phyloP scores from a whole-genome alignment of 2,888 invertebrate species.

The Anthophora plumipes region DNA sequence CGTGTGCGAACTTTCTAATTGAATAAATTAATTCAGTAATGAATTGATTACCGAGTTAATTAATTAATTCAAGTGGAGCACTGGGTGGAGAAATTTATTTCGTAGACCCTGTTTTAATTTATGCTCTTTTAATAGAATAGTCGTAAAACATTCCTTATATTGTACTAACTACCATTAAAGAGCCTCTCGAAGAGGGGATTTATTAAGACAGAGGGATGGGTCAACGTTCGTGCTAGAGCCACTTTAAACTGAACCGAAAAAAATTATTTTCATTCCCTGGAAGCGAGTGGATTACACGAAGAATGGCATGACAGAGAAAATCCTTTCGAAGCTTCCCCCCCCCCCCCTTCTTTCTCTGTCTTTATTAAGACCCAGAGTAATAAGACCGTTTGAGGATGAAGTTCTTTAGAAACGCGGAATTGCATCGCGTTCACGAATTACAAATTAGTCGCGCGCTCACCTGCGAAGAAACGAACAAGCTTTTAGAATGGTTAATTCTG shows the following conservation, averaged over 20 bases:
- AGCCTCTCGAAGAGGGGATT: slow-evolving; percentile 4
- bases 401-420: neutral
- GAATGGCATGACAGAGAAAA: slow-evolving; percentile 11
- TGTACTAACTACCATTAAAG: neutral
- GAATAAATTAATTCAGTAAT: no score
- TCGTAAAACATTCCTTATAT: neutral
- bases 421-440: slow-evolving; percentile 1
- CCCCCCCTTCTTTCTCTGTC: no score
- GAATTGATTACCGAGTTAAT: no score
- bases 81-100: no score
- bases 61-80: no score
- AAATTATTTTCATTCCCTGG: slow-evolving; percentile 13
- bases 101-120: no score
- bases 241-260: neutral
- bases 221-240: neutral
- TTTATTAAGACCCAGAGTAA: neutral
- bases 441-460: neutral
- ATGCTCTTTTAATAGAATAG: no score
- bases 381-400: neutral
- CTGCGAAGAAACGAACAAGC: neutral
- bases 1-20: no score
- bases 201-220: neutral
- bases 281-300: neutral
- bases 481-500: neutral
- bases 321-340: slow-evolving; percentile 1